Evolutionary conservation across 2,888 invertebrate species (phyloP), one percentile per base, ranked within the genome.

Genomic region (Ditula angustiorana): DNA sequence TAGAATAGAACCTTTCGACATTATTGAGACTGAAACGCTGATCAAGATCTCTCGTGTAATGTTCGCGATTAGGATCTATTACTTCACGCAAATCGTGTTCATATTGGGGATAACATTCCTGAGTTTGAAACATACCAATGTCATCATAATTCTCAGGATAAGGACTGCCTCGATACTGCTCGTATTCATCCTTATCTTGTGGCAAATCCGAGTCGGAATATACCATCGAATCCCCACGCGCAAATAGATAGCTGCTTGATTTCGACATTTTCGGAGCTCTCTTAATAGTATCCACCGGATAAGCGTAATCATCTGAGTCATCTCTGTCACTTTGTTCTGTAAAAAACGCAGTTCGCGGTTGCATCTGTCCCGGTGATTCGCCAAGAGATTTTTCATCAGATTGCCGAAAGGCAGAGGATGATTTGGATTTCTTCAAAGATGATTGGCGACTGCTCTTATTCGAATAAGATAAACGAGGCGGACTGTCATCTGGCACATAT

Each of bases 241-340:
- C 86, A 64, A 92, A 93, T 67, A 89, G 69, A 66, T 88, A 91
- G 57, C 87, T 90, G 33, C 83, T 87, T 0, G 90, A 87, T 74
- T 92, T 93, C 0, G 85, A 69, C 76, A 87, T 78, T 77, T 90
- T 92, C 2, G 93, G 93, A 63, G 93, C 91, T 50, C 93, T 81
- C 75, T 93, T 93, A 59, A 93, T 93, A 33, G 93, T 93, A 68
- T 93, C 93, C 4, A 93, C 85, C 1, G 93, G 92, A 71, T 93
- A 92, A 37, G 93, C 92, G 67, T 93, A 93, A 67, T 92, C 92
- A 35, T 92, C 92, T 0, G 92, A 92, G 67, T 93, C 93, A 2
- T 93, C 93, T 68, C 90, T 85, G 61, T 92, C 92, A 61, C 90
- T 92, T 44, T 86, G 88, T 69, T 90, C 90, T 10, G 88, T 86